A percentile compares a stretch with the other conserved stretches of the same genome.
phyloP scores from a whole-genome alignment of 2,888 invertebrate species.

The Camptogramma bilineatum region DNA sequence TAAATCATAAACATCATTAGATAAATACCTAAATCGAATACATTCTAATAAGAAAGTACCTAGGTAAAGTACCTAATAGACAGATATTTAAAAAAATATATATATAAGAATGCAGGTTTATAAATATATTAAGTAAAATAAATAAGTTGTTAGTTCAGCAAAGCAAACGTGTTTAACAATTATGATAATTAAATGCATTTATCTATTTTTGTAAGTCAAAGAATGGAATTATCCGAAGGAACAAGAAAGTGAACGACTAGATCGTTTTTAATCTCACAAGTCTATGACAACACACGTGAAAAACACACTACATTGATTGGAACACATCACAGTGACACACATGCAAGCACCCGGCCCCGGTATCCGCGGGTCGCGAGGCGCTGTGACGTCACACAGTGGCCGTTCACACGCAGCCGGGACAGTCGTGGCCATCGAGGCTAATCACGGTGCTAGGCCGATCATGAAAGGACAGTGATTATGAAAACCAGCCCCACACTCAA shows the following conservation, averaged over 20 bases:
- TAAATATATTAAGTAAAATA: neutral
- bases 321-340: constrained; percentile 68
- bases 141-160: constrained; percentile 26
- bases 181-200: constrained; percentile 23
- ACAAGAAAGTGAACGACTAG: constrained; percentile 31
- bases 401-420: constrained; percentile 27
- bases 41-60: neutral
- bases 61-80: neutral
- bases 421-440: constrained; percentile 75
- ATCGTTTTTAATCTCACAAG: constrained; percentile 32
- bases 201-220: constrained; percentile 25
- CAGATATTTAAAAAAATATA: neutral
- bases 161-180: constrained; percentile 38
- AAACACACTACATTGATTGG: constrained; percentile 53
- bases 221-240: constrained; percentile 11
- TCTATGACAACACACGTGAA: constrained; percentile 42
- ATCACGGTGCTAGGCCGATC: constrained; percentile 68
- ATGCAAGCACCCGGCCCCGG: constrained; percentile 65
- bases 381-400: constrained; percentile 21
- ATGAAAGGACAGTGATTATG: constrained; percentile 62
- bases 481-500: constrained; percentile 58
- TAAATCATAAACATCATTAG: no score
- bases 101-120: neutral
- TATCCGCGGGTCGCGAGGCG: constrained; percentile 31
- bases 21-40: neutral